Conservation (phyloP, 37 sponge, comb jelly and placozoan genomes). For the Spongilla lacustris region DNA sequence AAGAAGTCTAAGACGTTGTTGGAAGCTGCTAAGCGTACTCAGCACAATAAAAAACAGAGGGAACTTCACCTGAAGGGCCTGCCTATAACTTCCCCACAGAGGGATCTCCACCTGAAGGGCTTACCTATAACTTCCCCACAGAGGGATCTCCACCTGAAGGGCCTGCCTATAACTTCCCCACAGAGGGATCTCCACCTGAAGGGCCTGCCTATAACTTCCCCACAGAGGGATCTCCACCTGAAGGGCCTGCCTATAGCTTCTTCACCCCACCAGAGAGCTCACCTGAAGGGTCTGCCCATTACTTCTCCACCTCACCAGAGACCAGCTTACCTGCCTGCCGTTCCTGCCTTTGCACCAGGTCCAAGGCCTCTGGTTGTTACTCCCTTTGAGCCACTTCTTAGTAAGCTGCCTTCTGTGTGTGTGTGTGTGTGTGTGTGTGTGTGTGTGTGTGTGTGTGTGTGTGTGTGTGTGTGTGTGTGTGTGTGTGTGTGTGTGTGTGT, state of each 20-base stretch:
- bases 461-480: not conserved
- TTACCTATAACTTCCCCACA: not conserved
- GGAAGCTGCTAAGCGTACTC: not conserved
- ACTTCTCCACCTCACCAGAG: not conserved
- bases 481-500: slow-evolving; percentile 18
- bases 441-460: slow-evolving; percentile 5
- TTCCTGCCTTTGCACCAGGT: not conserved
- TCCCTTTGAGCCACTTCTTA: not conserved
- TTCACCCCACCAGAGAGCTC: too few species aligned
- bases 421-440: slow-evolving; percentile 4
- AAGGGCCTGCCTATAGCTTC: not conserved
- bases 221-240: not conserved
- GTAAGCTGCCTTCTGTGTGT: not conserved
- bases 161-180: not conserved
- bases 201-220: not conserved
- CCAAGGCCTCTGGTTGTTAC: not conserved
- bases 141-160: not conserved
- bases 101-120: not conserved
- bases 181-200: not conserved
- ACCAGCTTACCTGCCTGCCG: not conserved
- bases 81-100: not conserved
- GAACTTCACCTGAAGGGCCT: not conserved
- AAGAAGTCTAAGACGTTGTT: not conserved
- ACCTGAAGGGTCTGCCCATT: too few species aligned
- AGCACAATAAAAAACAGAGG: not conserved